Base-by-base conservation (phyloP, 2,113 vertebrate genomes). In the Alexandromys fortis region DNA sequence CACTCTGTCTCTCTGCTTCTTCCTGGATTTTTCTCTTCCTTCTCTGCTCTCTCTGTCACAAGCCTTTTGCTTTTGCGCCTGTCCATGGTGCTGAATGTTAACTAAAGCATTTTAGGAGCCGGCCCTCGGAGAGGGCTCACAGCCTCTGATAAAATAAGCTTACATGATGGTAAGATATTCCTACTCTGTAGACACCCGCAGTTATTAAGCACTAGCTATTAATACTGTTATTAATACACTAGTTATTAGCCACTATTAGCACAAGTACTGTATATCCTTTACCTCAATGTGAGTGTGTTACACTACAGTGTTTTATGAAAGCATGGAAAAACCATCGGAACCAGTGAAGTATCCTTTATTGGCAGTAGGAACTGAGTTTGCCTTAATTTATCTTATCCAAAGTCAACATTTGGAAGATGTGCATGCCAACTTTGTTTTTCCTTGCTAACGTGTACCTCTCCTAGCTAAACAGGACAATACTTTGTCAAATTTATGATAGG, bases 71-170 rank as follows among this genome's bases (percentile, higher is more conserved):
- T 94, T 96, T 78, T 86, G 96, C 86, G 70, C 21, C 94, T 97
- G 96, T 97, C 96, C 92, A 86, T 47, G 73, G 96, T 97, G 85
- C 97, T 98, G 96, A 97, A 95, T 63, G 47, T 67, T 4, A 75
- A 91, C 30, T 49, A 86, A 42, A 77, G 7, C 17, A 4, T 2
- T 83, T 92, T 42, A 55, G 33, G 47, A 68, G 58, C 65, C 17
- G 30, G 42, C 17, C 12, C 16, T 2, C 70, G 75, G 72, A 67
- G 30, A 55, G 88, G 77, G 12, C 3, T 28, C 81, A 35, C 6
- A 33, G 13, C 47, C 55, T 63, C 38, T 79, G 19, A 5, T 89
- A 89, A 89, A 92, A 76, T 26, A 92, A 26, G 28, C 42, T 72
- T 77, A 72, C 8, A 24, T 28, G 72, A 75, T 61, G 58, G 22